phyloP scores from a whole-genome alignment of 2,888 invertebrate species.

The Dryocosmus kuriphilus region DNA sequence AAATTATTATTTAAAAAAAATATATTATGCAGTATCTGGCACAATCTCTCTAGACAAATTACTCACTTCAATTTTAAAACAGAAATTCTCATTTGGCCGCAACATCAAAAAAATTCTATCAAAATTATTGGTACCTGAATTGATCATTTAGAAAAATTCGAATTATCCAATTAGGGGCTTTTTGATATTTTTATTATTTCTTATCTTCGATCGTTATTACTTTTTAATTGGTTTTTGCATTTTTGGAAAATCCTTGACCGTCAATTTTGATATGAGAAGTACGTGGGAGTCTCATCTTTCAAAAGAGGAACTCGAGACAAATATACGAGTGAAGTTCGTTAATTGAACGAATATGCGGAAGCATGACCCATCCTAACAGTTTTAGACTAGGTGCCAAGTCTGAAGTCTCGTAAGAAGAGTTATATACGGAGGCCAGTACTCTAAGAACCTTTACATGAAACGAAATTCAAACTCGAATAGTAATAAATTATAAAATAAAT shows the following conservation, averaged over 20 bases:
- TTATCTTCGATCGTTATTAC: neutral
- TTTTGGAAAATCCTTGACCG: constrained; percentile 22
- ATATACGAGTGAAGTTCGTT: constrained; percentile 46
- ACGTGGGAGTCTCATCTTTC: neutral
- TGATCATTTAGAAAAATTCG: no score
- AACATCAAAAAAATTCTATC: no score
- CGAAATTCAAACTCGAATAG: neutral
- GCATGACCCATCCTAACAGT: constrained; percentile 63
- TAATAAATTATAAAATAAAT: neutral
- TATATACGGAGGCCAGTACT: neutral
- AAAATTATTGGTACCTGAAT: no score
- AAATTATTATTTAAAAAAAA: no score
- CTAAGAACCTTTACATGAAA: neutral
- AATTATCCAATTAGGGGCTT: no score
- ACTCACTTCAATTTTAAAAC: no score
- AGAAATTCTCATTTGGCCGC: no score
- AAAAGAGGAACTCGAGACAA: constrained; percentile 13
- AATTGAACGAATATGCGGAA: constrained; percentile 64
- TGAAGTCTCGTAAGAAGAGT: neutral
- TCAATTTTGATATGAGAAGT: neutral
- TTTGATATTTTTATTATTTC: no score
- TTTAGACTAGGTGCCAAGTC: constrained; percentile 62
- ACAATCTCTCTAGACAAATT: no score
- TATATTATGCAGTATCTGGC: no score
- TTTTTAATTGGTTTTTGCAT: neutral